phyloP scores from a whole-genome alignment of 2,113 vertebrate species.

The Cyphomyrus discorhynchus region DNA sequence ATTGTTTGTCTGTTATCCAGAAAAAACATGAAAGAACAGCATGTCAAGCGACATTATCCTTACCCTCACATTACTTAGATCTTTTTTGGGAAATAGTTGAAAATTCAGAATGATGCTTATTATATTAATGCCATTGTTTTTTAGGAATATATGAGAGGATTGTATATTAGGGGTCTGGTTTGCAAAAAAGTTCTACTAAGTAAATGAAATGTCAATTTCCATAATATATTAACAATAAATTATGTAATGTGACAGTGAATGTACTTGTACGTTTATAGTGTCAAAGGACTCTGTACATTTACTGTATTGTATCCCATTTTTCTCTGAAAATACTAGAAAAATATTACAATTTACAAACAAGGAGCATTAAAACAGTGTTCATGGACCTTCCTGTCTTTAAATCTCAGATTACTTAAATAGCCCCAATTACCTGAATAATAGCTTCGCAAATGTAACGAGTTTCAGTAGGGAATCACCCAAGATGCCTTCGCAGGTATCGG shows the following conservation, averaged over 20 bases:
- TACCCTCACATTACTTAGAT: neutral
- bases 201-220: neutral
- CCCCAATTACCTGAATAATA: neutral
- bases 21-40: neutral
- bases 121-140: neutral
- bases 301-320: neutral
- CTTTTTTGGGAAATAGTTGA: neutral
- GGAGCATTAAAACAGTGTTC: neutral
- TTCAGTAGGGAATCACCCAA: neutral
- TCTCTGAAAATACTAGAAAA: neutral
- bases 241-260: neutral
- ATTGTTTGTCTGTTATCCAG: neutral
- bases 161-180: neutral
- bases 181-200: neutral
- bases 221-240: neutral
- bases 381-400: neutral
- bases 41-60: neutral
- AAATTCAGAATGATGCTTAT: neutral
- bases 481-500: neutral
- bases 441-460: neutral
- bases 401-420: neutral
- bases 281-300: neutral
- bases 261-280: neutral
- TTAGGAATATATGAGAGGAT: neutral
- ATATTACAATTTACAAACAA: neutral